Evolutionary conservation across 2,888 invertebrate species (phyloP).

Genomic region (Andrena minutula): DNA sequence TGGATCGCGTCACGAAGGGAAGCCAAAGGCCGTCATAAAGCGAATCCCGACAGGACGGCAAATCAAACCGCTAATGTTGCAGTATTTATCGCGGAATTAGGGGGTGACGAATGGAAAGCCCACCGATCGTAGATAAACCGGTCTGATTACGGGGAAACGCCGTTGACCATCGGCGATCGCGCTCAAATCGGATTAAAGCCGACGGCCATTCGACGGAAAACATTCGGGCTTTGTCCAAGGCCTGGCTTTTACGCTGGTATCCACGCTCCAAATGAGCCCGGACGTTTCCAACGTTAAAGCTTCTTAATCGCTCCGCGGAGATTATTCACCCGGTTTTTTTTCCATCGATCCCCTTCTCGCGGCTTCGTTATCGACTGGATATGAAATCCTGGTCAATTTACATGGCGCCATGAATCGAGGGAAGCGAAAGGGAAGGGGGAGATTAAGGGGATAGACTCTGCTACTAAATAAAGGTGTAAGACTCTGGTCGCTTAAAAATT

Average conservation of each 20-base stretch:
- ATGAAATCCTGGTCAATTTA: not conserved
- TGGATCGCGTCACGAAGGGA: not conserved
- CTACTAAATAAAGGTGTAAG: no score
- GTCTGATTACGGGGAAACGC: slow-evolving; percentile 49
- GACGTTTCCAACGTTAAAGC: slow-evolving; percentile 7
- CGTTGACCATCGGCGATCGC: slow-evolving; percentile 45
- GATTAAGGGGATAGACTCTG: no score
- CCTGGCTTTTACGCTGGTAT: slow-evolving; percentile 31
- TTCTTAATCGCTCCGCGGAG: slow-evolving; percentile 1
- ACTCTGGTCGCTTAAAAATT: no score
- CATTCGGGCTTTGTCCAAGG: slow-evolving; percentile 44
- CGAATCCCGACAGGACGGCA: slow-evolving; percentile 33
- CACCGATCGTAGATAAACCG: slow-evolving; percentile 62
- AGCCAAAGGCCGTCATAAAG: slow-evolving; percentile 24
- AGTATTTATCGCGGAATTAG: slow-evolving; percentile 70
- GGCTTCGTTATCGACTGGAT: not conserved
- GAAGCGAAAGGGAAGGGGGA: no score
- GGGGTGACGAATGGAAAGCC: slow-evolving; percentile 63
- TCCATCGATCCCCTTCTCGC: no score
- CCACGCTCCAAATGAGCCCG: slow-evolving; percentile 6
- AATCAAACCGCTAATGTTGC: slow-evolving; percentile 68
- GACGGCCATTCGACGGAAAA: slow-evolving; percentile 48
- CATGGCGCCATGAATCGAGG: not conserved
- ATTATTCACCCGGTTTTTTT: not conserved
- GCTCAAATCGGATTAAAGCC: slow-evolving; percentile 60